A percentile compares a stretch with the other conserved stretches of the same genome.
phyloP scores from a whole-genome alignment of 2,113 vertebrate species.

The Xenus cinereus region DNA sequence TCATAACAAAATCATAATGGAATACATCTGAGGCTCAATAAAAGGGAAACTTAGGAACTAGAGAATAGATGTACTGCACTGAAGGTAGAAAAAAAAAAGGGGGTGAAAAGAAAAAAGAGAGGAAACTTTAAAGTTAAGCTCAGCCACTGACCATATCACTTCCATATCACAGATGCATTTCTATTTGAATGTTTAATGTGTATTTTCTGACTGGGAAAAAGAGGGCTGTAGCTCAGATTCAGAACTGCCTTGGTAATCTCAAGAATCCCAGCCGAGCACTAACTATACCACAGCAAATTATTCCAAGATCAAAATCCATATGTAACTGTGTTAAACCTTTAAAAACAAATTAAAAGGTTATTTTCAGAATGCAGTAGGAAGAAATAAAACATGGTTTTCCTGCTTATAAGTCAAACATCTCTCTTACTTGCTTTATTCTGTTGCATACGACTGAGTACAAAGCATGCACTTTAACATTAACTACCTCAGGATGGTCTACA shows the following conservation, averaged over 20 bases:
- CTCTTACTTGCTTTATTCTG: background rate
- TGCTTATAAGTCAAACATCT: background rate
- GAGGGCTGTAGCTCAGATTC: background rate
- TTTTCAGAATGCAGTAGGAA: background rate
- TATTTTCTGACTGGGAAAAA: background rate
- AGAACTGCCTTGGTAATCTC: background rate
- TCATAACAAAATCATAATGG: background rate
- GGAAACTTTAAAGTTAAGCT: background rate
- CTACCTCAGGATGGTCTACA: background rate
- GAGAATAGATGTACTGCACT: background rate
- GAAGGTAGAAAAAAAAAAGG: rapidly evolving
- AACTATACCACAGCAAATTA: background rate
- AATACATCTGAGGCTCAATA: background rate
- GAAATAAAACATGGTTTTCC: background rate
- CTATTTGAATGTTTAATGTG: background rate
- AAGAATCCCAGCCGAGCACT: background rate
- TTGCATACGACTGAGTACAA: background rate
- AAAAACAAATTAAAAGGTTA: background rate
- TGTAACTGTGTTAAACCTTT: background rate
- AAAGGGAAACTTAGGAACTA: background rate
- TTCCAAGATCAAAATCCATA: background rate
- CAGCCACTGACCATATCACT: background rate
- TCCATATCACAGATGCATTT: background rate
- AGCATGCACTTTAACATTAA: background rate
- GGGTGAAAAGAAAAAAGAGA: background rate